These are phyloP conservation scores for Drosophila quadrilineata DNA, from an alignment of 1,140 invertebrate genomes.

Conservation along the genomic window DNA sequence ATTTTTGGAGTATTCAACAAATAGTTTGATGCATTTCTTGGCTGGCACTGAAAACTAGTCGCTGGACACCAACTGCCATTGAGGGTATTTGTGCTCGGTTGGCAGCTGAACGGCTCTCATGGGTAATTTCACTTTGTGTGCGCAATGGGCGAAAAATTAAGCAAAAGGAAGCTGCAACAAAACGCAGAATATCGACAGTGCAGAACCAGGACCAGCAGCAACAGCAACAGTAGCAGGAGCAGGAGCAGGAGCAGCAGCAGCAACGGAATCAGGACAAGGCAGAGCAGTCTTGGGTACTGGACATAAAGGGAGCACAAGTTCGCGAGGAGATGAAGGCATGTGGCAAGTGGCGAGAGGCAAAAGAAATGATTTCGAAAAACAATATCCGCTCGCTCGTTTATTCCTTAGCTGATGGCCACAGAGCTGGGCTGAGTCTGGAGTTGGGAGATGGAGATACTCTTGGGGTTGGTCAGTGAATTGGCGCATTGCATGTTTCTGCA, in stretches of 20 bases:
- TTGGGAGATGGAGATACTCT: too few species aligned
- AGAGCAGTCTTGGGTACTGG: background rate
- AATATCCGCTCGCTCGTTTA: conserved; percentile 60
- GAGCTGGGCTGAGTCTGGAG: too few species aligned
- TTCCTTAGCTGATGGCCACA: conserved; percentile 41
- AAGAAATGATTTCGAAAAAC: conserved; percentile 65
- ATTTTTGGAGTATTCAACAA: conserved; percentile 42
- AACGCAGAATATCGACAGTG: too few species aligned
- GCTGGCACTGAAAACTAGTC: background rate
- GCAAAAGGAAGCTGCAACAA: conserved; percentile 38
- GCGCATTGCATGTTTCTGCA: conserved; percentile 57
- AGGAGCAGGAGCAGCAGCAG: too few species aligned
- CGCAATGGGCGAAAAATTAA: conserved; percentile 58
- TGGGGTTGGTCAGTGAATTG: conserved; percentile 52
- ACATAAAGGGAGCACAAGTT: conserved; percentile 20
- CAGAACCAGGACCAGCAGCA: too few species aligned
- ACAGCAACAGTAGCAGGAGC: too few species aligned
- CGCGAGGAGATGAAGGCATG: background rate
- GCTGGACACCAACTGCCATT: background rate
- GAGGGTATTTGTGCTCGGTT: conserved; percentile 3
- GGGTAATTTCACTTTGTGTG: conserved; percentile 63
- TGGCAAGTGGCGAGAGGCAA: conserved; percentile 6
- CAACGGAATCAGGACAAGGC: too few species aligned
- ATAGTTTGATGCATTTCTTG: conserved; percentile 49
- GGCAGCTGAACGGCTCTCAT: conserved; percentile 35